Evolutionary conservation across 2,797 vertebrate genomes (phyloP).

Genomic region (Centropyge bicolor): DNA sequence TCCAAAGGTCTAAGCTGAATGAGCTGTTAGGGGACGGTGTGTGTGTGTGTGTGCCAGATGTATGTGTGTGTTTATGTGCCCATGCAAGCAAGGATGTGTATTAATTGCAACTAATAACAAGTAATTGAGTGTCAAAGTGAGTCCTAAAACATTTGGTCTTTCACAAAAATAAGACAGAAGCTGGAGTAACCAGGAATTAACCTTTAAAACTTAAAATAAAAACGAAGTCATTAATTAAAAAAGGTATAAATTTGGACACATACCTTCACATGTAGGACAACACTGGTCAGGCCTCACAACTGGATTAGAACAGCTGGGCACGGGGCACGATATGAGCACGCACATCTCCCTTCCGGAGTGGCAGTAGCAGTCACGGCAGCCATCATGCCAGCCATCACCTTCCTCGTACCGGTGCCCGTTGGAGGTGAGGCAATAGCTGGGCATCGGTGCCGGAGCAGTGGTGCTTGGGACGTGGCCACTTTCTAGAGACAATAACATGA

Average conservation of each 20-base stretch:
- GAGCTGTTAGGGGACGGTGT: constrained; percentile 3
- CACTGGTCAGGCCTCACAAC: constrained; percentile 85
- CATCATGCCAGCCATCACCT: constrained; percentile 87
- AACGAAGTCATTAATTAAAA: background rate
- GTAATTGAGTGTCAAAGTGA: background rate
- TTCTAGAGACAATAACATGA: constrained; percentile 72
- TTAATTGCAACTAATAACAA: background rate
- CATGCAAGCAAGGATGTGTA: background rate
- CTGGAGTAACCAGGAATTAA: background rate
- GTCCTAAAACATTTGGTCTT: background rate
- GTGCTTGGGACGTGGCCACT: constrained; percentile 66
- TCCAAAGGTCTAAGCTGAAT: constrained; percentile 5
- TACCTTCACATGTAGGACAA: constrained; percentile 88
- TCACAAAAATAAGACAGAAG: background rate
- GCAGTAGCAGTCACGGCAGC: constrained; percentile 89
- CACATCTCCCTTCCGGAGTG: constrained; percentile 88
- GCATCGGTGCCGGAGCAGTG: constrained; percentile 49
- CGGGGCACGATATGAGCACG: constrained; percentile 87
- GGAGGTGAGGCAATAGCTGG: constrained; percentile 82
- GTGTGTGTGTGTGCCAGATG: background rate
- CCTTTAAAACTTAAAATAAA: background rate
- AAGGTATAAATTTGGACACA: constrained; percentile 12
- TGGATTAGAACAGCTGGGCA: constrained; percentile 84
- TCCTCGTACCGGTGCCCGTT: constrained; percentile 83
- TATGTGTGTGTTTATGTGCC: too few relatives aligned